These are phyloP conservation scores for Trissolcus basalis DNA, from an alignment of 1,140 invertebrate genomes.

Conservation along the genomic window DNA sequence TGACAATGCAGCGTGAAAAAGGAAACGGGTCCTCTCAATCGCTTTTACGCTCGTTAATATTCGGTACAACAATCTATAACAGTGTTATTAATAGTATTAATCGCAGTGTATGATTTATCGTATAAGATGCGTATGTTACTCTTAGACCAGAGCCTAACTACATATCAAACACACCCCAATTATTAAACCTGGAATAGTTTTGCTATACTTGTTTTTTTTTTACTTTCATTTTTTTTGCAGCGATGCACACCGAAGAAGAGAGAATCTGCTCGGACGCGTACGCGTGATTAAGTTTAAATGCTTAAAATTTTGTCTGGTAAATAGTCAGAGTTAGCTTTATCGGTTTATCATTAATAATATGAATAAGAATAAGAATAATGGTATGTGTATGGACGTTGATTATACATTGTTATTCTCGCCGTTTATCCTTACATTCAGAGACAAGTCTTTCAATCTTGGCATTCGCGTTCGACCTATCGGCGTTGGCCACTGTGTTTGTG, in stretches of 20 bases:
- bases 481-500: conserved; percentile 9
- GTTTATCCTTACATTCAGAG: conserved; percentile 42
- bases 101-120: conserved; percentile 57
- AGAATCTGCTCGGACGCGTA: conserved; percentile 19
- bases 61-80: conserved; percentile 62
- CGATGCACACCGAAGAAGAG: conserved; percentile 61
- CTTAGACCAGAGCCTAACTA: conserved; percentile 59
- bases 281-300: conserved; percentile 12
- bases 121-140: conserved; percentile 58
- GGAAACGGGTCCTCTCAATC: conserved; percentile 42
- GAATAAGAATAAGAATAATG: conserved; percentile 7
- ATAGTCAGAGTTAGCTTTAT: conserved; percentile 18
- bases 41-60: conserved; percentile 50
- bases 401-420: conserved; percentile 55
- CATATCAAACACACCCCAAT: conserved; percentile 70
- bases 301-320: conserved; percentile 9
- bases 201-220: conserved; percentile 2
- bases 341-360: conserved; percentile 30
- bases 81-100: conserved; percentile 57
- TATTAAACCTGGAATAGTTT: conserved; percentile 64
- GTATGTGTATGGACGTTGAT: conserved; percentile 49
- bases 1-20: conserved; percentile 56
- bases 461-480: conserved; percentile 6
- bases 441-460: conserved; percentile 18
- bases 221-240: conserved; percentile 18